Conservation (phyloP, 1,140 invertebrate species). For the Idris sp. region DNA sequence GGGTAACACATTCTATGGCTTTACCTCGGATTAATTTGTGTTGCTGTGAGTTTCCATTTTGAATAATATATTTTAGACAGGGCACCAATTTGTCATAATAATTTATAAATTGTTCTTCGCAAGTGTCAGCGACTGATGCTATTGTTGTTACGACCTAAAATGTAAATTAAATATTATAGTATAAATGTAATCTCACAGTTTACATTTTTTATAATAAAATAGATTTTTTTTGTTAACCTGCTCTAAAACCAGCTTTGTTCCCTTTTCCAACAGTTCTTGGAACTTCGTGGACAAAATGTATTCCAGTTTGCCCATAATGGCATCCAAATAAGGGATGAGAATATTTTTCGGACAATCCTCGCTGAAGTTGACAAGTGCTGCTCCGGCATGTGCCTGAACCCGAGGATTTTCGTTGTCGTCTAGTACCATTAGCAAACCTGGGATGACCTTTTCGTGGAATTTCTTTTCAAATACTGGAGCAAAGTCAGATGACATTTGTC, state of each 20-base stretch:
- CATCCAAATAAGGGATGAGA: constrained; percentile 92
- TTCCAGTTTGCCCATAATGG: constrained; percentile 95
- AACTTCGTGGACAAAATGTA: constrained; percentile 94
- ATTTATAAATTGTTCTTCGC: constrained; percentile 95
- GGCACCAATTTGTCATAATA: constrained; percentile 91
- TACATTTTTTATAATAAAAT: too few relatives aligned
- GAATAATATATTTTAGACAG: constrained; percentile 97
- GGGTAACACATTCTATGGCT: constrained; percentile 98
- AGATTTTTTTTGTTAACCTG: too few relatives aligned
- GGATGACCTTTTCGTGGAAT: constrained; percentile 96
- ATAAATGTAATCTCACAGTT: too few relatives aligned
- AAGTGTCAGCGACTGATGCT: constrained; percentile 98
- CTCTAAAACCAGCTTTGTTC: constrained; percentile 97
- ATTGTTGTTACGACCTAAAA: constrained; percentile 95
- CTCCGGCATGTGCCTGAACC: constrained; percentile 95
- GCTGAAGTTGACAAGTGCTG: constrained; percentile 99
- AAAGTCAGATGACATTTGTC: constrained; percentile 99
- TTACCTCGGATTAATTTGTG: constrained; percentile 94
- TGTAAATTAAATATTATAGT: not conserved
- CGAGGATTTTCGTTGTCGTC: constrained; percentile 94
- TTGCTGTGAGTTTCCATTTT: constrained; percentile 93
- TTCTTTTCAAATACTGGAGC: constrained; percentile 98
- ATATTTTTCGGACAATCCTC: constrained; percentile 99
- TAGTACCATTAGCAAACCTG: constrained; percentile 92
- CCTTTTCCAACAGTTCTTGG: constrained; percentile 94